Base-by-base conservation (phyloP, 2,888 invertebrate genomes). In the Drosophila planitibia region DNA sequence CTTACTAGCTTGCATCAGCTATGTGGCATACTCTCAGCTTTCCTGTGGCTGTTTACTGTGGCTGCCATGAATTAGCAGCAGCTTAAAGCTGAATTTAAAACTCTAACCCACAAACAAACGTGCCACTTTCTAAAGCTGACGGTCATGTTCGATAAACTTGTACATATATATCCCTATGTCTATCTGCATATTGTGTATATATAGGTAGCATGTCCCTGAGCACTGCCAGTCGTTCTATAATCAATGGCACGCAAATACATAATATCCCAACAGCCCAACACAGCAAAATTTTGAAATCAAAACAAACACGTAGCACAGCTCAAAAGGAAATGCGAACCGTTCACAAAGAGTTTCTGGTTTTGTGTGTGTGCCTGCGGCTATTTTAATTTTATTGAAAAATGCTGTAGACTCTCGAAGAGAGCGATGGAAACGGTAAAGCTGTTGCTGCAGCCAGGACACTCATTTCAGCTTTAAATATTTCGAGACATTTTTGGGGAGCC, bases 401-500 rank as follows among this genome's bases (percentile, higher is more conserved):
- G 70, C 62, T 6, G 55, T 63, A 52, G 61, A 65, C 60, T 68
- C 58, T 73, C 55, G 51, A 71, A 69, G 54, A 39, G 32, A 0
- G n/a, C 41, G 35, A 61, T 60, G 37, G 37, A 30, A 44, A 22
- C 41, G 44, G 25, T 41, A 49, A 49, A 54, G 64, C 37, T 59
- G 54, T 41, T 53, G 74, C 64, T 25, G 22, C 39, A 25, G 39
- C 52, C 49, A 68, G 83, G 73, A 84, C 83, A 81, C 86, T 76
- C 75, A 89, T 86, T 86, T 83, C 28, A 71, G 65, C 59, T 37
- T 16, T 37, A 71, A 72, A 76, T 72, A 74, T 79, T 81, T 87
- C 51, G n/a, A 22, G 44, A 62, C 51, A 72, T 49, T 63, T 69
- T 70, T 39, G 37, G 37, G 57, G 2, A 28, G 12, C 35, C n/a